Evolutionary conservation across 2,113 vertebrate genomes (phyloP), one percentile per base, ranked within the genome.

Genomic region (Dendrocopos noguchii): DNA sequence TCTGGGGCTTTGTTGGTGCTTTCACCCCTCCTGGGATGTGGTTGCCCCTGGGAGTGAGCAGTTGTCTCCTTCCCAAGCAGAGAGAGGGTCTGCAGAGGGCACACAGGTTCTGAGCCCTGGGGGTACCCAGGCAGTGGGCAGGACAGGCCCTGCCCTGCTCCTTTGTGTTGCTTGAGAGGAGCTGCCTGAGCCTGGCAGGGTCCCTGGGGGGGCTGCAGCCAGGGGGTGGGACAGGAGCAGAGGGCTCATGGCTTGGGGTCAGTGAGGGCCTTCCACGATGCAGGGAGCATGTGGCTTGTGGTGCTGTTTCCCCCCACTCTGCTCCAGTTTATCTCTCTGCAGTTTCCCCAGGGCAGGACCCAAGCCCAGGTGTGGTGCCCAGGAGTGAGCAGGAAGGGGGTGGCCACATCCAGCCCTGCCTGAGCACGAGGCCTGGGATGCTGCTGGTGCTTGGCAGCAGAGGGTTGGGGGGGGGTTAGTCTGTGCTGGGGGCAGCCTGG

Each of bases 21-120:
- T 52, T 9, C 1, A 2, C 60, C 31, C 6, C 60, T 64, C 24
- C 42, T 0, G 16, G 79, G 68, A 4, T 12, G 15, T 3, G 5
- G 52, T 33, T 10, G 6, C 44, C 15, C 42, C 42, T 78, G 0
- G 0, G 36, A 44, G 53, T 1, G 8, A 63, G 67, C 7, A 1
- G 57, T 33, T 6, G 34, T 31, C 64, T 90, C 64, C 29, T 33
- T 3, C 8, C 36, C 1, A 2, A 31, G 56, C 21, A 15, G 29
- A 52, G 56, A 15, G 53, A 29, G 61, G 28, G 19, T 31, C 72
- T 59, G 36, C 57, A 36, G 77, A 31, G 15, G 52, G 33, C n/a
- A 22, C 15, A 1, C 1, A 3, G 56, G n/a, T 25, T 73, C 10
- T 52, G 79, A 78, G 65, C 64, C 60, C 64, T 9, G 1, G 22